These are phyloP conservation scores for Poeciliopsis gracilis DNA, from an alignment of 2,797 vertebrate species.

Conservation along the genomic window DNA sequence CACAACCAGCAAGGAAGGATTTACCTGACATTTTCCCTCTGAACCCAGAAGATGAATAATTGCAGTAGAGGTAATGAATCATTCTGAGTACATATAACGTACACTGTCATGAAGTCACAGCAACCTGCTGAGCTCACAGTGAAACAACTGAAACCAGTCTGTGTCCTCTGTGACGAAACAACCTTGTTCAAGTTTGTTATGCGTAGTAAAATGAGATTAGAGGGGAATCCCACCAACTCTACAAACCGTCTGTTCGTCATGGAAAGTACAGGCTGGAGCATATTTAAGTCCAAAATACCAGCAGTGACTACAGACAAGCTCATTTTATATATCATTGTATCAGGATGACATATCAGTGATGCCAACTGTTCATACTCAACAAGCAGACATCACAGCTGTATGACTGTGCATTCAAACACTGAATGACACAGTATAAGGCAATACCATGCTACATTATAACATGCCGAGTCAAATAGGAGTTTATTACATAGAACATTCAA, in stretches of 20 bases:
- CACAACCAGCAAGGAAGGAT: background rate
- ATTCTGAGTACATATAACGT: background rate
- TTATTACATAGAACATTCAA: background rate
- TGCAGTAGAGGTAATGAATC: background rate
- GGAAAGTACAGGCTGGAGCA: conserved; percentile 7
- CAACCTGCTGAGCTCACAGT: background rate
- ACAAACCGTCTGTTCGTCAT: background rate
- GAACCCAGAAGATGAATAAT: background rate
- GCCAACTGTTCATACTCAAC: background rate
- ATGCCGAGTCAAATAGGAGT: background rate
- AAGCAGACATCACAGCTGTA: background rate
- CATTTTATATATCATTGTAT: background rate
- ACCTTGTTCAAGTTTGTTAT: background rate
- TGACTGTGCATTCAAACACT: background rate
- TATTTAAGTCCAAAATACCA: background rate
- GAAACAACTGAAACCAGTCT: background rate
- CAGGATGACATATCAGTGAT: background rate
- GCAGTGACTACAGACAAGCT: background rate
- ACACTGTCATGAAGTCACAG: background rate
- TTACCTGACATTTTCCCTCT: background rate
- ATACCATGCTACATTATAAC: background rate
- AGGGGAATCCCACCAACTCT: conserved; percentile 11
- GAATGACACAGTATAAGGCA: background rate
- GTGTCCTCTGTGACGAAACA: background rate
- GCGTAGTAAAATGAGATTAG: background rate